Base-by-base conservation (phyloP, 1,140 invertebrate genomes). In the Drosophila bipectinata region DNA sequence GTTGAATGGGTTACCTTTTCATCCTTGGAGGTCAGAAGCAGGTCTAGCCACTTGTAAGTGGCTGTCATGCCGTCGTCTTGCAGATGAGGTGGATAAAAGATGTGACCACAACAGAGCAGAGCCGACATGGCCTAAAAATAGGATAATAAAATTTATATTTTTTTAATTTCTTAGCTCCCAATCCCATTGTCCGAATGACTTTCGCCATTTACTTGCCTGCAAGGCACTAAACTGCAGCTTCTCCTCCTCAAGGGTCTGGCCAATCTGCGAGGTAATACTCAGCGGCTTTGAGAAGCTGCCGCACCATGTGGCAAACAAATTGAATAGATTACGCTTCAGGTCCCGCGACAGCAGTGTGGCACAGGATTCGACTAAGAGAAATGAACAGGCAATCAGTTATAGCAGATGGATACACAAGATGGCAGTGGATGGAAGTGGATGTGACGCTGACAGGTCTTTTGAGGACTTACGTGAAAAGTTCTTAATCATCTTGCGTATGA, bases 21-120 rank as follows among this genome's bases (percentile, higher is more conserved):
- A 84, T 99, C 96, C 84, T 95, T 95, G 37, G 97, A 98, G 30
- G 96, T 95, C 0, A 99, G 92, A 62, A 99, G 93, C 72, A 96
- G 94, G 92, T 98, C 97, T 39, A 99, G 92, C 98, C 98, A 99
- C 47, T 96, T 94, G 92, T 99, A 99, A 34, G 99, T 94, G 0
- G 26, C 26, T 28, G 26, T 28, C 26, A 96, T 95, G 67, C 98
- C 98, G 91, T 99, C 98, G 80, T 97, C 96, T 0, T 97, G 94
- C 1, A 98, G 92, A 34, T 95, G 95, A 54, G 94, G 93, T 0
- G 95, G 94, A 87, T 98, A 97, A 92, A 99, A 99, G 78, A 97
- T 97, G 1, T 98, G 96, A 0, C 99, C 99, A 92, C 98, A 99
- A 89, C 97, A 99, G 0, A 99, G 93, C 2, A 99, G 93, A 28